These are phyloP conservation scores for Hypomecis atomaria DNA, from an alignment of 2,888 invertebrate genomes.

Conservation along the genomic window DNA sequence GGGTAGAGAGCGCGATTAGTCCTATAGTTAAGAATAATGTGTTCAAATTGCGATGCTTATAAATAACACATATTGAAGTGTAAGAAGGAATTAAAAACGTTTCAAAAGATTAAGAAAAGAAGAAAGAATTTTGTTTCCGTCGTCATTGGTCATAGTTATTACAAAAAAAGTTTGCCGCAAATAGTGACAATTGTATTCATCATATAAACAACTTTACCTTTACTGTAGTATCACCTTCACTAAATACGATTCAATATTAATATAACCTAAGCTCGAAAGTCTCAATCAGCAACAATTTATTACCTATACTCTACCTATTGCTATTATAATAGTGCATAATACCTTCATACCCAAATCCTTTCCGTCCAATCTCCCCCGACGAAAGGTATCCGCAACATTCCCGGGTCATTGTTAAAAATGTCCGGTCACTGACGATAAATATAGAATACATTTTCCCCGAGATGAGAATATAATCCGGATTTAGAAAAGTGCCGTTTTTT, in stretches of 20 bases:
- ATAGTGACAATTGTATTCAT: no score
- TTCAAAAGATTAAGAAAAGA: no score
- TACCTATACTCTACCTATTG: no score
- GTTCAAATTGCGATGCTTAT: no score
- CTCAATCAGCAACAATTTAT: not conserved
- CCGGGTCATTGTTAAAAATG: conserved; percentile 69
- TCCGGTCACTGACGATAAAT: conserved; percentile 77
- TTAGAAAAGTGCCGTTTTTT: conserved; percentile 63
- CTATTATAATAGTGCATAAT: not conserved
- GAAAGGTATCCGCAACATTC: conserved; percentile 51
- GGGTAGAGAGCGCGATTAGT: no score
- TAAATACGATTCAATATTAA: not conserved
- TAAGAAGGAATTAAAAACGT: no score
- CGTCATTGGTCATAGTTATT: not conserved
- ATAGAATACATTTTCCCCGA: conserved; percentile 71
- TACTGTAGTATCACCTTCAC: not conserved
- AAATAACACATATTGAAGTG: no score
- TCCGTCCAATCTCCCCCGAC: conserved; percentile 59
- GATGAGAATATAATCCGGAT: conserved; percentile 77
- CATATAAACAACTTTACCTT: no score
- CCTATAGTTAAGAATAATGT: no score
- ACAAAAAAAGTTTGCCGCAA: no score
- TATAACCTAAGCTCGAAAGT: no score
- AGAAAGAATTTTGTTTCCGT: no score
- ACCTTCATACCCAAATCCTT: conserved; percentile 44